Percentiles rank a stretch among this genome's conserved stretches.
Conservation (phyloP, 2,888 invertebrate species). For the Clusia tigrina region DNA sequence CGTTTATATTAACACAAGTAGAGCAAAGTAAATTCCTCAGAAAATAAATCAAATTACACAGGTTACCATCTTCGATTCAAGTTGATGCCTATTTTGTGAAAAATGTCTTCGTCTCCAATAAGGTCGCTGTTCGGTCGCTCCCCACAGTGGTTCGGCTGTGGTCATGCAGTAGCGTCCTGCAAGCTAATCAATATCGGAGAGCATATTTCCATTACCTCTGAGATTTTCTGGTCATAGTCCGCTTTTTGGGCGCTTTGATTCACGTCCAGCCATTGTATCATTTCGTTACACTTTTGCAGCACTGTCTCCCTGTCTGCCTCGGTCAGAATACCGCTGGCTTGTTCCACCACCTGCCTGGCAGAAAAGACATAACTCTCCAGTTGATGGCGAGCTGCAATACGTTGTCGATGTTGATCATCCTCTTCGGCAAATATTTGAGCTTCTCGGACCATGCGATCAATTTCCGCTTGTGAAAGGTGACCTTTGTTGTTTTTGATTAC, state of each 20-base stretch:
- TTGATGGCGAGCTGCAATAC: slow-evolving; percentile 74
- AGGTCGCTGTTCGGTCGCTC: too few species aligned
- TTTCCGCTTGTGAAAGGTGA: slow-evolving; percentile 79
- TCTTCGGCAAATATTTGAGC: slow-evolving; percentile 77
- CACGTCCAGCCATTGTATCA: slow-evolving; percentile 77
- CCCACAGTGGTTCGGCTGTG: slow-evolving; percentile 44
- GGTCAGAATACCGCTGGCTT: slow-evolving; percentile 70
- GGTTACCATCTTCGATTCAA: too few species aligned
- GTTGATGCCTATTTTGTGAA: too few species aligned
- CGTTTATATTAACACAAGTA: too few species aligned
- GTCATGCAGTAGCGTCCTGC: slow-evolving; percentile 59
- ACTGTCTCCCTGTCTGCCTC: slow-evolving; percentile 75
- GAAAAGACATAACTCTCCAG: slow-evolving; percentile 76
- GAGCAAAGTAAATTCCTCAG: too few species aligned
- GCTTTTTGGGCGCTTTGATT: slow-evolving; percentile 80
- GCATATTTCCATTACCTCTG: slow-evolving; percentile 60
- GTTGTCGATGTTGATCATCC: slow-evolving; percentile 74
- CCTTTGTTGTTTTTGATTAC: slow-evolving; percentile 84
- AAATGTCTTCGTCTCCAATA: too few species aligned
- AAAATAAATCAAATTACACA: too few species aligned
- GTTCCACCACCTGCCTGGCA: slow-evolving; percentile 75
- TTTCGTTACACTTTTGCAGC: slow-evolving; percentile 71
- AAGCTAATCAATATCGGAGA: slow-evolving; percentile 67
- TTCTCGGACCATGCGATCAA: slow-evolving; percentile 78
- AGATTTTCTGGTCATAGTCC: slow-evolving; percentile 71